Percentiles rank a stretch among this genome's conserved stretches.
Conservation (phyloP, 1,140 invertebrate genomes). For the Lordiphosa collinella region DNA sequence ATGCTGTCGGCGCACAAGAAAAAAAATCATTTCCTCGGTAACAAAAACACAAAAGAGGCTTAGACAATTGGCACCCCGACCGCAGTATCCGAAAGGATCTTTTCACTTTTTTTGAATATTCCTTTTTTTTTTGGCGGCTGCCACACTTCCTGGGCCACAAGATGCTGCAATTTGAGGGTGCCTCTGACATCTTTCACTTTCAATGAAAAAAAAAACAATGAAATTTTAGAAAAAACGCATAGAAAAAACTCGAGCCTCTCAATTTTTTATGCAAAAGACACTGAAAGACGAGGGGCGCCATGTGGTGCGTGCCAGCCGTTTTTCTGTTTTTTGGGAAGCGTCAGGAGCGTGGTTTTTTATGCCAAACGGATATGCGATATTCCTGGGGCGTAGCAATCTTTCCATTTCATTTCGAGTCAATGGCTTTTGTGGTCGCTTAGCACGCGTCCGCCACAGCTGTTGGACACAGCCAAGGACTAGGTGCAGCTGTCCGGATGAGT, state of each 20-base stretch:
- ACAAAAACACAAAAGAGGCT: constrained; percentile 31
- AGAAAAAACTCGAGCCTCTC: constrained; percentile 54
- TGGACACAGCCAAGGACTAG: constrained; percentile 32
- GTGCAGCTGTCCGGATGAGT: constrained; percentile 55
- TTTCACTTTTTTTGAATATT: constrained; percentile 63
- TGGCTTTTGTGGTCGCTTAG: constrained; percentile 71
- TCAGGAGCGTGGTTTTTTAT: constrained; percentile 49
- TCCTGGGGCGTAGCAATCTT: constrained; percentile 61
- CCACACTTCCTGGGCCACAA: constrained; percentile 65
- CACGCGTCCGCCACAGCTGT: constrained; percentile 64
- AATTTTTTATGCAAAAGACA: constrained; percentile 72
- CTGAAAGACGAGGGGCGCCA: constrained; percentile 45
- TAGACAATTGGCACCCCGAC: constrained; percentile 70
- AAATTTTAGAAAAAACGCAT: constrained; percentile 60
- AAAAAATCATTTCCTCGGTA: constrained; percentile 67
- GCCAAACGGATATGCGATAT: constrained; percentile 74
- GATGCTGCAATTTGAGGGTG: constrained; percentile 71
- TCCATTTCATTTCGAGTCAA: constrained; percentile 50
- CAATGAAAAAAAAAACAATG: constrained; percentile 66
- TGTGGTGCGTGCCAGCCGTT: constrained; percentile 67
- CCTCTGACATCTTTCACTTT: constrained; percentile 67
- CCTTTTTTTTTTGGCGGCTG: constrained; percentile 60
- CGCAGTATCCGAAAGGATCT: constrained; percentile 55
- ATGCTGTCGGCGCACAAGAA: constrained; percentile 14
- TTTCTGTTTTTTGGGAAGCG: constrained; percentile 24